Conservation (phyloP, 2,888 invertebrate species). For the Caenorhabditis wallacei region DNA sequence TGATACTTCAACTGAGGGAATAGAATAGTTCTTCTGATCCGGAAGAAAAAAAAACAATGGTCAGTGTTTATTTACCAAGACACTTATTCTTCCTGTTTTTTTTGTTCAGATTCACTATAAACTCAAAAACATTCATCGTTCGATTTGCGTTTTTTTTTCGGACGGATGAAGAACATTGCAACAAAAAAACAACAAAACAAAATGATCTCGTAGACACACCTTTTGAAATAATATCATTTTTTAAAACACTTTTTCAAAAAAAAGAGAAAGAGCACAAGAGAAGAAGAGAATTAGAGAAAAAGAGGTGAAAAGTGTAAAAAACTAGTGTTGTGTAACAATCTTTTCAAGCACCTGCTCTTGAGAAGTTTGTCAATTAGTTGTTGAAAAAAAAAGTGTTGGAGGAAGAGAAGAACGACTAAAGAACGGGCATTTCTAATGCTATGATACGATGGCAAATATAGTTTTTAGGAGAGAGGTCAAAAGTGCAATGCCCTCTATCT, state of each 20-base stretch:
- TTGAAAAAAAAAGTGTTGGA: conserved; percentile 24
- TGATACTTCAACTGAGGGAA: too few species aligned
- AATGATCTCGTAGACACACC: not conserved
- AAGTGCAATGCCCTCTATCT: not conserved
- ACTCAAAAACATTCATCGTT: conserved; percentile 28
- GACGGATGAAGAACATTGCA: conserved; percentile 30
- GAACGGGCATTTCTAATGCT: conserved; percentile 10
- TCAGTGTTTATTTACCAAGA: conserved; percentile 47
- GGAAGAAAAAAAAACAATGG: conserved; percentile 7
- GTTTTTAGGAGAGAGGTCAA: not conserved
- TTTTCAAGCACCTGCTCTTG: conserved; percentile 58
- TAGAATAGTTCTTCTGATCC: not conserved
- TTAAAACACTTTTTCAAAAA: conserved; percentile 36
- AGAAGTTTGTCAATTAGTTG: conserved; percentile 57
- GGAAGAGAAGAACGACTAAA: conserved; percentile 30
- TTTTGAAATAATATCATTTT: conserved; percentile 6
- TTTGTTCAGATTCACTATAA: not conserved
- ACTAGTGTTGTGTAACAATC: conserved; percentile 59
- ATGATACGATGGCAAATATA: conserved; percentile 3
- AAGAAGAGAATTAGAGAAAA: conserved; percentile 20
- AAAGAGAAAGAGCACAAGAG: conserved; percentile 3
- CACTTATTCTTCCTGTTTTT: conserved; percentile 42
- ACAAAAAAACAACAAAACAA: conserved; percentile 4
- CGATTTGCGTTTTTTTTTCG: not conserved
- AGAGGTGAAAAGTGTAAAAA: conserved; percentile 34